phyloP scores from a whole-genome alignment of 2,888 invertebrate species.

The Omphaloscelis lunosa region DNA sequence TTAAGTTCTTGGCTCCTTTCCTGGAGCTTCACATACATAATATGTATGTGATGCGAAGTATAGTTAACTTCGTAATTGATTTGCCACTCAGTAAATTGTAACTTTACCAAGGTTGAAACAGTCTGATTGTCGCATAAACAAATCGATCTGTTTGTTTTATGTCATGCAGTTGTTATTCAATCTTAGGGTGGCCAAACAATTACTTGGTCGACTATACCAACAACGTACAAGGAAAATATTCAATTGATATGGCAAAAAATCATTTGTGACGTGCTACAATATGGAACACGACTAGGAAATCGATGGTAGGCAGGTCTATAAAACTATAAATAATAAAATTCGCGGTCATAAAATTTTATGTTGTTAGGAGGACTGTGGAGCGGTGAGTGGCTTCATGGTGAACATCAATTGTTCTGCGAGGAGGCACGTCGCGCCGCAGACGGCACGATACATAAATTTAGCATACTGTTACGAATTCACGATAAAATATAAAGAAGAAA shows the following conservation, averaged over 20 bases:
- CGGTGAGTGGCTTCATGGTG: constrained; percentile 74
- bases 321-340: constrained; percentile 89
- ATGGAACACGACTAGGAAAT: constrained; percentile 71
- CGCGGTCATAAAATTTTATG: constrained; percentile 87
- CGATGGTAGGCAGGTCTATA: constrained; percentile 80
- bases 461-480: constrained; percentile 58
- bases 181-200: neutral
- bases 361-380: constrained; percentile 73
- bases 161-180: neutral
- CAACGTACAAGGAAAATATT: constrained; percentile 9
- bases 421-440: constrained; percentile 70
- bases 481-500: constrained; percentile 55
- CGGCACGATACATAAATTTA: constrained; percentile 70
- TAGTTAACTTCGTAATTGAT: neutral
- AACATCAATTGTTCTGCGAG: constrained; percentile 78
- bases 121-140: neutral
- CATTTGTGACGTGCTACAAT: constrained; percentile 68
- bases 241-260: constrained; percentile 47
- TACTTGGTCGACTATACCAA: neutral
- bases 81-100: neutral
- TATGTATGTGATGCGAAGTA: neutral
- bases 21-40: neutral
- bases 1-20: neutral
- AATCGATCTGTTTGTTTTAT: neutral
- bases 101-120: neutral